A percentile compares a stretch with the other conserved stretches of the same genome.
phyloP scores from a whole-genome alignment of 2,888 invertebrate species.

The Tipula confusa region DNA sequence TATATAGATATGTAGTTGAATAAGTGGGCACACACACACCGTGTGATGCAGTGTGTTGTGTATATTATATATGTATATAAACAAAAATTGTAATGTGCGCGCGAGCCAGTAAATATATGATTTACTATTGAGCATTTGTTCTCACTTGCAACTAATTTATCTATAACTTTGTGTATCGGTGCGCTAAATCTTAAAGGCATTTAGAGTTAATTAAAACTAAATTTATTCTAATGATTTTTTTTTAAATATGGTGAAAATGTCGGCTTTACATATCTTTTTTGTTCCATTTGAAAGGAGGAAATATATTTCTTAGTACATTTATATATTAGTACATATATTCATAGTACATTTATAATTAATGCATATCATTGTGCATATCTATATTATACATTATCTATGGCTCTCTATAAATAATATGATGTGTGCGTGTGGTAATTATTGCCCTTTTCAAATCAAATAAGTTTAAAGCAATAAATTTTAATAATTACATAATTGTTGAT shows the following conservation, averaged over 20 bases:
- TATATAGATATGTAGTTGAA: neutral
- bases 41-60: neutral
- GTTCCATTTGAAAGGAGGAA: neutral
- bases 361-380: neutral
- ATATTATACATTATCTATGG: neutral
- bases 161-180: neutral
- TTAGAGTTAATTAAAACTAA: neutral
- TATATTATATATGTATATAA: too few species aligned
- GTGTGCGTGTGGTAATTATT: neutral
- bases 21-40: neutral
- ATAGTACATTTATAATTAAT: neutral
- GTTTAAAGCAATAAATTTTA: neutral
- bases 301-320: neutral
- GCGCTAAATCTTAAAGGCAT: slow-evolving; percentile 15
- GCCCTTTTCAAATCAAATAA: neutral
- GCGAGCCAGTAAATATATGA: neutral
- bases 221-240: neutral
- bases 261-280: neutral
- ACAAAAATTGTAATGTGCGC: neutral
- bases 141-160: neutral
- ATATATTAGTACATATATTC: too few species aligned
- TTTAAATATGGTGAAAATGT: neutral
- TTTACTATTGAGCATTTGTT: neutral
- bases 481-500: neutral
- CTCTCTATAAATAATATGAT: neutral